Percentiles rank a stretch among this genome's conserved stretches.
Evolutionary conservation across 2,113 vertebrate species (phyloP).

Genomic region (Aspidoscelis tigris): DNA sequence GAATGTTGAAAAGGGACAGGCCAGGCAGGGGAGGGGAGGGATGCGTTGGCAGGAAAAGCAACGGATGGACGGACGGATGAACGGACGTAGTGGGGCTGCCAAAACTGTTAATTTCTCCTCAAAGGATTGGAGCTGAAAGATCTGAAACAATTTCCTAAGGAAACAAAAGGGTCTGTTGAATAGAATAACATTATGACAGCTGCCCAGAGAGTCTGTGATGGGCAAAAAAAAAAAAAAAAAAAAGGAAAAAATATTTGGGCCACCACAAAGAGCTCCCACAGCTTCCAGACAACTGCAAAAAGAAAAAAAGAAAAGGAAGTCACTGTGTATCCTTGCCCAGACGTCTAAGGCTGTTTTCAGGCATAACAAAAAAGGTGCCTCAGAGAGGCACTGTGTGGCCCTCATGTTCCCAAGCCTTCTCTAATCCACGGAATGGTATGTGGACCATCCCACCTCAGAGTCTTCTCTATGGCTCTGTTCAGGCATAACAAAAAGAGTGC

Average conservation of each 20-base stretch:
- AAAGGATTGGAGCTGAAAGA: conserved; percentile 58
- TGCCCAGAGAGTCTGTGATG: conserved; percentile 62
- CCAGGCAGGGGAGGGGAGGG: accelerated
- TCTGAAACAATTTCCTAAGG: conserved; percentile 59
- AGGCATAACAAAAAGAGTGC: too few species aligned
- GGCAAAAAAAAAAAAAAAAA: conserved; percentile 39
- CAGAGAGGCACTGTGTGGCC: too few species aligned
- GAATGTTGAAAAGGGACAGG: accelerated
- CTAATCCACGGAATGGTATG: too few species aligned
- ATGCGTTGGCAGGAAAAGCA: not conserved
- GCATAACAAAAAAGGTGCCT: too few species aligned
- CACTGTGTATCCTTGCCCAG: conserved; percentile 39
- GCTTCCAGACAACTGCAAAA: conserved; percentile 39
- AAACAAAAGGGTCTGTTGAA: conserved; percentile 61
- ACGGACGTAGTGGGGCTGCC: conserved; percentile 56
- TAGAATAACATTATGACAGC: conserved; percentile 73
- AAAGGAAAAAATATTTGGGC: not conserved
- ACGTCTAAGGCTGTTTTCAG: not conserved
- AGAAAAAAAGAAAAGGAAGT: conserved; percentile 57
- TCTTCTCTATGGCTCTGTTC: too few species aligned
- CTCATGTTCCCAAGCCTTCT: too few species aligned
- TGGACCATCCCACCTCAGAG: too few species aligned
- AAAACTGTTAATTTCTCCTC: conserved; percentile 61
- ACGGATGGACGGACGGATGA: not conserved
- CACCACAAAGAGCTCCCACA: accelerated